Evolutionary conservation across 2,888 invertebrate species (phyloP).

Genomic region (Formica aserva): DNA sequence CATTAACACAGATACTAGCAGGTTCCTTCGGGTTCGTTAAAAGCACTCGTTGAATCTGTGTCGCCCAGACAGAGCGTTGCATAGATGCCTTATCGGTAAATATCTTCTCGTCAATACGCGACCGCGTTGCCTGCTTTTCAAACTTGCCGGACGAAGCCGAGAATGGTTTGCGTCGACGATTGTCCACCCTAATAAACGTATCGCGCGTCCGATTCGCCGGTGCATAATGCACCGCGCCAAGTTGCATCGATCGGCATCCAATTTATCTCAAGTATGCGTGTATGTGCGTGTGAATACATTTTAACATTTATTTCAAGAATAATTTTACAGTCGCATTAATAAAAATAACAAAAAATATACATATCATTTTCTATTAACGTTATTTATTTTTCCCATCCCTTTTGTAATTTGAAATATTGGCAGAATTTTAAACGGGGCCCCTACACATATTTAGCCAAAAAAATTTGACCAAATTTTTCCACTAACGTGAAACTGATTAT

Average conservation of each 20-base stretch:
- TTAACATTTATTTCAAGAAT: neutral
- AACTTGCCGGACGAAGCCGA: constrained; percentile 48
- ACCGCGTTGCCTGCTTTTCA: constrained; percentile 23
- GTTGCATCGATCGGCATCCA: constrained; percentile 56
- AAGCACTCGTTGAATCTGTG: neutral
- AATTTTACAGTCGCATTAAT: neutral
- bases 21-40: neutral
- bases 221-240: constrained; percentile 67
- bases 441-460: no score
- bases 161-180: constrained; percentile 64
- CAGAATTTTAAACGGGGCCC: neutral
- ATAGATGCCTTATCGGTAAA: neutral
- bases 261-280: neutral
- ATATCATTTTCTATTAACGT: neutral
- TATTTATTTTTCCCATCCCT: neutral
- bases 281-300: neutral
- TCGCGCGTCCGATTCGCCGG: constrained; percentile 61
- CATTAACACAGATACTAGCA: neutral
- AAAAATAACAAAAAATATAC: neutral
- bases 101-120: neutral
- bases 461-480: neutral
- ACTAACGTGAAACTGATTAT: neutral
- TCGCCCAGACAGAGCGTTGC: neutral
- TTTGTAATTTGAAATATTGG: neutral
- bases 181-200: constrained; percentile 60